phyloP scores from a whole-genome alignment of 2,888 invertebrate species.

The Spilosoma lubricipeda region DNA sequence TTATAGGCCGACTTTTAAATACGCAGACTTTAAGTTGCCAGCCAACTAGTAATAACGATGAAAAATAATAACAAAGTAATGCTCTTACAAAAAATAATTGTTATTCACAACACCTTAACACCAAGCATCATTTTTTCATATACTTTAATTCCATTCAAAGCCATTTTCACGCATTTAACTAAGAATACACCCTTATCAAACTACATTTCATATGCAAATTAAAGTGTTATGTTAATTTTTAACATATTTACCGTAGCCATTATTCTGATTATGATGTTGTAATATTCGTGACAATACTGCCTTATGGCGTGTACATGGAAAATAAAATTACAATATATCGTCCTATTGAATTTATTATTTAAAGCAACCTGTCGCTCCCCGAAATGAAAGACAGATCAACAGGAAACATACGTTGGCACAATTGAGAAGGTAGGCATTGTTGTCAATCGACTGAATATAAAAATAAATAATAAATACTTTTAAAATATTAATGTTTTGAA shows the following conservation, averaged over 20 bases:
- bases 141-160: background rate
- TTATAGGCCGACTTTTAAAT: background rate
- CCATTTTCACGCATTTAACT: slow-evolving; percentile 13
- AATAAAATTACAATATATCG: slow-evolving; percentile 46
- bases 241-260: slow-evolving; percentile 49
- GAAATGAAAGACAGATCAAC: slow-evolving; percentile 17
- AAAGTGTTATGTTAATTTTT: slow-evolving; percentile 43
- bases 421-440: background rate
- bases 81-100: background rate
- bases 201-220: slow-evolving; percentile 44
- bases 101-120: background rate
- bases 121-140: background rate
- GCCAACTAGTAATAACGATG: background rate
- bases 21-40: background rate
- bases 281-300: slow-evolving; percentile 43
- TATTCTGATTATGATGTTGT: slow-evolving; percentile 52
- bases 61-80: background rate
- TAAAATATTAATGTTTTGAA: background rate
- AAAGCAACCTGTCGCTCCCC: slow-evolving; percentile 36
- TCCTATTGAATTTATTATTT: slow-evolving; percentile 47
- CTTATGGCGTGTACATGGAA: slow-evolving; percentile 37
- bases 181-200: slow-evolving; percentile 23
- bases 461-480: background rate
- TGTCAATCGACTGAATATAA: background rate
- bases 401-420: slow-evolving; percentile 3